phyloP scores from a whole-genome alignment of 2,888 invertebrate species.

The Athripsodes cinereus region DNA sequence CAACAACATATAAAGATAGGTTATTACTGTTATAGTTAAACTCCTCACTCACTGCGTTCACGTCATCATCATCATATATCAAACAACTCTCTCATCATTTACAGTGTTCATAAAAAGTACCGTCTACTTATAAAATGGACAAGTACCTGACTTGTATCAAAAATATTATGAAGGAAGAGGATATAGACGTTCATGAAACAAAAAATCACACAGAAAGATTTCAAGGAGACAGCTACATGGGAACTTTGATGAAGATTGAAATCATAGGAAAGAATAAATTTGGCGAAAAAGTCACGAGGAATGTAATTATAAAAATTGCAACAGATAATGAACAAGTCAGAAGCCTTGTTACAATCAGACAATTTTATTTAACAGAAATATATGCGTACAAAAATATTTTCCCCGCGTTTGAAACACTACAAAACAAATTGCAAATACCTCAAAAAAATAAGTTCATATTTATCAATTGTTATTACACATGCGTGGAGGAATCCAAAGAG shows the following conservation, averaged over 20 bases:
- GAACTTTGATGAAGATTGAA: constrained; percentile 1
- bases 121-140: no score
- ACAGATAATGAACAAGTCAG: background rate
- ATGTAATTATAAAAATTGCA: constrained; percentile 12
- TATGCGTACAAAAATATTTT: constrained; percentile 11
- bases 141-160: background rate
- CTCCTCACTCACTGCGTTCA: no score
- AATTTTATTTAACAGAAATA: constrained; percentile 8
- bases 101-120: no score
- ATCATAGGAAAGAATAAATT: constrained; percentile 8
- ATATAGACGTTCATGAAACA: background rate
- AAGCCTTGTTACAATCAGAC: background rate
- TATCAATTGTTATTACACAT: constrained; percentile 7
- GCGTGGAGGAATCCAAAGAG: constrained; percentile 18
- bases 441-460: constrained; percentile 3
- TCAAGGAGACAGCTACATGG: constrained; percentile 17
- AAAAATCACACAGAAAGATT: background rate
- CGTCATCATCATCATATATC: no score
- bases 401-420: background rate
- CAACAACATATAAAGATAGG: no score
- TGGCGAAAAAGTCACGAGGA: background rate
- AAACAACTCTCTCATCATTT: no score
- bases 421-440: constrained; percentile 1
- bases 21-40: no score
- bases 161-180: background rate